Evolutionary conservation across 2,888 invertebrate species (phyloP).

Genomic region (Acleris holmiana): DNA sequence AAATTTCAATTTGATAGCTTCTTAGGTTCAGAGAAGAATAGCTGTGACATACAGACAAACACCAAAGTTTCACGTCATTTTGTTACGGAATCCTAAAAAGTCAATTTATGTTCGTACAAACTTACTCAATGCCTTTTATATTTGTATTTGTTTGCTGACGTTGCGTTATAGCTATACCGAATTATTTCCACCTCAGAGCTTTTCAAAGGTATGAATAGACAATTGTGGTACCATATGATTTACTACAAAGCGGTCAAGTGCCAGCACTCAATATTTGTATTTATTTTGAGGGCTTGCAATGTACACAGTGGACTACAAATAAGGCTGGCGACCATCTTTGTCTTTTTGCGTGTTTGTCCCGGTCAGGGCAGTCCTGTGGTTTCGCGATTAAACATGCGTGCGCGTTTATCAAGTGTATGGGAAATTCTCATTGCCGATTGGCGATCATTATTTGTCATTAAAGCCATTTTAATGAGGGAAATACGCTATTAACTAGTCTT

Average conservation of each 20-base stretch:
- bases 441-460: not conserved
- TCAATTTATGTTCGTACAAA: too few relatives aligned
- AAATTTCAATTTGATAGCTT: too few relatives aligned
- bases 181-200: not conserved
- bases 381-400: conserved; percentile 65
- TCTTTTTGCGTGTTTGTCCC: conserved; percentile 64
- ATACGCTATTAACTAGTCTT: not conserved
- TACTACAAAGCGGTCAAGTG: conserved; percentile 34
- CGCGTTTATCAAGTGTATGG: conserved; percentile 13
- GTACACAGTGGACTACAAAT: conserved; percentile 71
- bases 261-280: conserved; percentile 34
- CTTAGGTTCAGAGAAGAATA: too few relatives aligned
- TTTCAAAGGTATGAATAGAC: not conserved
- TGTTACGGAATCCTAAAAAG: too few relatives aligned
- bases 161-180: too few relatives aligned
- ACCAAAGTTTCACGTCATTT: too few relatives aligned
- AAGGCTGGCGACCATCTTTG: conserved; percentile 61
- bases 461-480: not conserved
- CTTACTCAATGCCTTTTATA: too few relatives aligned
- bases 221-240: conserved; percentile 27
- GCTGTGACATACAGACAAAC: too few relatives aligned
- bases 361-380: conserved; percentile 80
- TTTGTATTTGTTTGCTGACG: too few relatives aligned
- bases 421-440: conserved; percentile 30
- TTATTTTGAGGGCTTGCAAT: conserved; percentile 61